phyloP scores from a whole-genome alignment of 2,113 vertebrate species.

The Arenaria interpres region DNA sequence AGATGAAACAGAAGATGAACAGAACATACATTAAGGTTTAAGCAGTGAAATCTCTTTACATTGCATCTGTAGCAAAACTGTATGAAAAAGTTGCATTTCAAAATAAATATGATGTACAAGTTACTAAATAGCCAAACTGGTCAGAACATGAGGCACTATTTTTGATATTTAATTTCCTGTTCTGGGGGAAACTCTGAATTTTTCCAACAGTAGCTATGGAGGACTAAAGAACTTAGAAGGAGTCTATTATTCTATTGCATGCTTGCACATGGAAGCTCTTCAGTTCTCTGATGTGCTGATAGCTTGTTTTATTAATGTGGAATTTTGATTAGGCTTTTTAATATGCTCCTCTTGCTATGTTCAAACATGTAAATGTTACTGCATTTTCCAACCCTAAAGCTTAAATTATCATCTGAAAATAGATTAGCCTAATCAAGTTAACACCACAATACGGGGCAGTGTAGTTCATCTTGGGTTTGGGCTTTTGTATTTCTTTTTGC shows the following conservation, averaged over 20 bases:
- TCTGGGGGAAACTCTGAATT: neutral
- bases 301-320: constrained; percentile 30
- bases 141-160: neutral
- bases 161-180: constrained; percentile 2
- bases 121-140: neutral
- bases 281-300: neutral
- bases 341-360: neutral
- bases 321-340: constrained; percentile 26
- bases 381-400: neutral
- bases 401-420: neutral
- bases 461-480: neutral
- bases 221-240: neutral
- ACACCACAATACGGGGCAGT: neutral
- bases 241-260: neutral
- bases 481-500: neutral
- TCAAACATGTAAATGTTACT: neutral
- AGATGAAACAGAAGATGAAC: neutral
- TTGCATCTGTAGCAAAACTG: neutral
- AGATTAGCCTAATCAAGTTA: neutral
- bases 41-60: neutral
- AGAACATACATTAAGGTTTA: neutral
- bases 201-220: neutral
- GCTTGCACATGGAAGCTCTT: neutral
- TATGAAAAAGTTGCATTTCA: neutral
- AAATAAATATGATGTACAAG: neutral